Evolutionary conservation across 2,797 vertebrate species (phyloP), one percentile per base, ranked within the genome.

Genomic region (Eidolon dupreanum): DNA sequence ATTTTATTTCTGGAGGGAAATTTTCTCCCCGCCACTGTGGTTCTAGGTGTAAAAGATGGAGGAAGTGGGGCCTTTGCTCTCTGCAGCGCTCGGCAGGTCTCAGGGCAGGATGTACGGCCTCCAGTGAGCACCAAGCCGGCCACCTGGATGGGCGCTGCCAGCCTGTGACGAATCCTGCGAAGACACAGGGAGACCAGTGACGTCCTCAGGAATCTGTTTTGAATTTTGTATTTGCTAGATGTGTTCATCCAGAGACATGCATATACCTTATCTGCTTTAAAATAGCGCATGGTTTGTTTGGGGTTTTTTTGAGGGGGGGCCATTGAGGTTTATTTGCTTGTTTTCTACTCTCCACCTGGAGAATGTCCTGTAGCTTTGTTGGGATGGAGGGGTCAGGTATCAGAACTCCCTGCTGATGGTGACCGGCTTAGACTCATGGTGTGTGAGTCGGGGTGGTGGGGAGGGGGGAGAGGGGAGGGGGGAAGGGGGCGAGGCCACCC

Each of bases 51-150:
- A 28, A 33, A 49, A 26, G 4, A 22, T 49, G 13, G 12, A 38
- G 65, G 24, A 6, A 43, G 74, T 6, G 31, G 31, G 33, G 38
- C 9, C 51, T 20, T 20, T 22, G 15, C 9, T 51, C 22, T 41
- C 63, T 41, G 46, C 24, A 24, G 33, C 10, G 22, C 22, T 17
- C 20, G 26, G 36, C 5, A 53, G 49, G 43, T 4, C 46, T 26
- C 61, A 33, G 78, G 31, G 5, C n/a, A 22, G n/a, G n/a, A 33
- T 8, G 43, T 3, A 11, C 2, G 3, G 73, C n/a, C 38, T 2
- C 1, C 6, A n/a, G 20, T 3, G 8, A 28, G 28, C 33, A 57
- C 1, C 1, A 13, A 1, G 19, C 43, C 5, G 55, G 6, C 38
- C 46, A 2, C 38, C 17, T 51, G n/a, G 4, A 2, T 26, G 19